phyloP scores from a whole-genome alignment of 2,113 vertebrate species.

The Vulpes lagopus region DNA sequence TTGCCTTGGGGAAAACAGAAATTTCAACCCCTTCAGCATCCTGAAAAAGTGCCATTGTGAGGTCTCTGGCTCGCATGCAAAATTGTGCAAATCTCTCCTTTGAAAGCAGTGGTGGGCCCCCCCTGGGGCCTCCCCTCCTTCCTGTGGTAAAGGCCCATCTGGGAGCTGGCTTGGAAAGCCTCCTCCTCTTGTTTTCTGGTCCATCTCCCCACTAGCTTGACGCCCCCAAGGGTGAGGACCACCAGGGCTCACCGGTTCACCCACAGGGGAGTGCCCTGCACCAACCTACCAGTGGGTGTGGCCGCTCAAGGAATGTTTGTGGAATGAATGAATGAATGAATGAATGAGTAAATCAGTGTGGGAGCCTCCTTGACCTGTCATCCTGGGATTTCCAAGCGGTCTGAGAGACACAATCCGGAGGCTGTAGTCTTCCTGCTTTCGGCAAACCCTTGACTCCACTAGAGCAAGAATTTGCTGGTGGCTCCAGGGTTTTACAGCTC shows the following conservation, averaged over 20 bases:
- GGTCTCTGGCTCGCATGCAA: constrained; percentile 2
- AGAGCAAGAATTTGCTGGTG: neutral
- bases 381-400: neutral
- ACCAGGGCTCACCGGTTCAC: neutral
- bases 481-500: neutral
- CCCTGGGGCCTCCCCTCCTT: neutral
- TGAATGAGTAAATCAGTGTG: neutral
- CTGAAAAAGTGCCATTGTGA: constrained; percentile 25
- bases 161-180: neutral
- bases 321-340: neutral
- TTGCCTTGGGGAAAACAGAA: constrained; percentile 70
- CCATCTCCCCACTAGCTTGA: neutral
- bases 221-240: neutral
- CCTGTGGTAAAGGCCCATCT: neutral
- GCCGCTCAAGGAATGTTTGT: neutral
- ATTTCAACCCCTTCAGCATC: constrained; percentile 42
- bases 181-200: fast-evolving
- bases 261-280: neutral
- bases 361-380: neutral
- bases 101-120: neutral
- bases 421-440: neutral
- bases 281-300: neutral
- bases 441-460: neutral
- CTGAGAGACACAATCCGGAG: neutral
- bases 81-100: constrained; percentile 43